Evolutionary conservation across 2,113 vertebrate genomes (phyloP).

Genomic region (Chaetodon auriga): DNA sequence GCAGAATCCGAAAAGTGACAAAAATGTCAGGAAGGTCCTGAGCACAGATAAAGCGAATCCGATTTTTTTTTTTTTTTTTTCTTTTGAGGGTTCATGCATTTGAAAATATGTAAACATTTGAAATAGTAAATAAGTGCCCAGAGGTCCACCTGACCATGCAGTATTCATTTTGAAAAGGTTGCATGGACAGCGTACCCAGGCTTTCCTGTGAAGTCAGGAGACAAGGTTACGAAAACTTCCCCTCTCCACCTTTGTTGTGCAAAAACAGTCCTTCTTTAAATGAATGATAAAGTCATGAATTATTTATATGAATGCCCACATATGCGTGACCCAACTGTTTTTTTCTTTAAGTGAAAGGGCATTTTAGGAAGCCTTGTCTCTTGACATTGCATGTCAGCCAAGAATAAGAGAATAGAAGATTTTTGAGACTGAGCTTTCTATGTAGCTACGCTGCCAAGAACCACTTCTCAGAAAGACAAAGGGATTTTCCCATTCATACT

Average conservation of each 20-base stretch:
- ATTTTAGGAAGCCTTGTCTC: conserved; percentile 72
- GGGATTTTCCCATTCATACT: conserved; percentile 25
- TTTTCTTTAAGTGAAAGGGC: conserved; percentile 44
- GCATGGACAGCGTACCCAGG: conserved; percentile 64
- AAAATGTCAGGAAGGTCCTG: conserved; percentile 43
- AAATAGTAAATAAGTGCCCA: conserved; percentile 37
- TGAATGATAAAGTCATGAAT: conserved; percentile 60
- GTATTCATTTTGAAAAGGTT: conserved; percentile 65
- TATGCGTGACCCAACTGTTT: conserved; percentile 35
- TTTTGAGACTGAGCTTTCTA: conserved; percentile 82
- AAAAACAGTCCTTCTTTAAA: conserved; percentile 49
- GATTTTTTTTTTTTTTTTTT: background rate
- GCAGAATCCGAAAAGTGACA: conserved; percentile 41
- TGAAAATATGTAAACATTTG: conserved; percentile 70
- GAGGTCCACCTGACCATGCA: conserved; percentile 62
- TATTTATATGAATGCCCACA: conserved; percentile 59
- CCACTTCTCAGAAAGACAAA: conserved; percentile 20
- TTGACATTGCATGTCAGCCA: conserved; percentile 68
- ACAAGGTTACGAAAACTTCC: conserved; percentile 74
- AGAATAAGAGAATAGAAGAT: conserved; percentile 31
- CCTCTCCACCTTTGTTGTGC: conserved; percentile 54
- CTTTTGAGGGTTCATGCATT: conserved; percentile 64
- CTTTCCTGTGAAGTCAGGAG: conserved; percentile 76
- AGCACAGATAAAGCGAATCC: conserved; percentile 31
- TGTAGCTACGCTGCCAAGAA: conserved; percentile 39